Evolutionary conservation across 2,888 invertebrate genomes (phyloP), one percentile per base, ranked within the genome.

Genomic region (Drosophila algonquin): DNA sequence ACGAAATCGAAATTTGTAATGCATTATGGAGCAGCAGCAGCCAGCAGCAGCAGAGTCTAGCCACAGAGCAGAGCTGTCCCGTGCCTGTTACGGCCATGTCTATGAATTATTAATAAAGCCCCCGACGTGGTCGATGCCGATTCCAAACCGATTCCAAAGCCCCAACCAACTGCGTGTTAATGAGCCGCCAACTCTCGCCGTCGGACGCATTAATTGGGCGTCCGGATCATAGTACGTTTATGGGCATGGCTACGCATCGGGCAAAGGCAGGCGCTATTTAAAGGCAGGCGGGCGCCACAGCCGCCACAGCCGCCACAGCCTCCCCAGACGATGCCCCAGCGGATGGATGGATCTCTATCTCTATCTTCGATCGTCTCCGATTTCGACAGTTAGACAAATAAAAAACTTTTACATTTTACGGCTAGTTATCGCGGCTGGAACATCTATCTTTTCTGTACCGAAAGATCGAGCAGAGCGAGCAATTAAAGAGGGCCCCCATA

Each of bases 81-180:
- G 30, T 8, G 59, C 73, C 67, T 47, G 60, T 40, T 73, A 69
- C 54, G 65, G 60, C 75, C 56, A 63, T 61, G 76, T 73, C 82
- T 71, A 84, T 84, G 81, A 84, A 84, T 84, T 83, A 83, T 83
- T 82, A 86, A 82, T 82, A 86, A 70, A 75, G 73, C 48, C 64
- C 24, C 24, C 24, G 24, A 24, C 14, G 16, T 14, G 40, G 6
- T 40, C 62, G 46, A 27, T 21, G 30, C 55, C 51, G 54, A 46
- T 59, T 21, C 21, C 21, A 21, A 21, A 4, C 48, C 21, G 46
- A 62, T 67, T 9, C 47, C 56, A 46, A 58, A 24, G 5, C 24
- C 24, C 64, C 35, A 60, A 65, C 64, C 74, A 80, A 79, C 81
- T 81, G 82, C 79, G 87, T 82, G 87, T 77, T 82, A 86, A 87